These are phyloP conservation scores for Euwallacea similis DNA, from an alignment of 1,140 invertebrate species.

Conservation along the genomic window DNA sequence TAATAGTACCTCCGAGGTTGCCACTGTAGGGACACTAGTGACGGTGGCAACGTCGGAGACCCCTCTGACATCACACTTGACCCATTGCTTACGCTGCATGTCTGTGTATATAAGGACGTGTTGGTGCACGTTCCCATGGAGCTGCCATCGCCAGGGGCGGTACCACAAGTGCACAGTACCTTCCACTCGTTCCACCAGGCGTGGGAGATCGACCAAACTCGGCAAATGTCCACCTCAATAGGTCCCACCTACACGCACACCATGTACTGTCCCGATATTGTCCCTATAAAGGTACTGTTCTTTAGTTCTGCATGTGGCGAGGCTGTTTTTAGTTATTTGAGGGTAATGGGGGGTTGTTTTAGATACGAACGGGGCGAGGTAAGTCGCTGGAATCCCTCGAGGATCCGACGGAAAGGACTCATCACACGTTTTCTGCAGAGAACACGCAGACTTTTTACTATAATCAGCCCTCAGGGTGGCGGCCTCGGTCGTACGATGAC, in stretches of 20 bases:
- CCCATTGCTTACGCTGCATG: conserved; percentile 53
- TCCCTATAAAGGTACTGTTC: conserved; percentile 68
- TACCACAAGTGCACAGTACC: conserved; percentile 55
- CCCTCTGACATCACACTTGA: no score
- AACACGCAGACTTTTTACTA: conserved; percentile 59
- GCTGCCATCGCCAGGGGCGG: conserved; percentile 47
- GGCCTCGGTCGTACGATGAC: conserved; percentile 81
- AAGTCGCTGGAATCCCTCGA: conserved; percentile 84
- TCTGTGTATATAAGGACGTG: conserved; percentile 54
- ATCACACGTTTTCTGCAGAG: conserved; percentile 65
- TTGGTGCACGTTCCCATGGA: conserved; percentile 52
- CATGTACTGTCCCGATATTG: conserved; percentile 64
- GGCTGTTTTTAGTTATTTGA: background rate
- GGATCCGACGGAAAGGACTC: conserved; percentile 64
- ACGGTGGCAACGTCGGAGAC: no score
- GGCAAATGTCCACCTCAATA: conserved; percentile 54
- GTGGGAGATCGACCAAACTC: conserved; percentile 60
- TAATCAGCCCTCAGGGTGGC: conserved; percentile 62
- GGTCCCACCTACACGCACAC: conserved; percentile 49
- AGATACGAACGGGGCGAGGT: conserved; percentile 72
- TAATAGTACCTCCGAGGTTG: no score
- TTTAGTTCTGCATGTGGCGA: conserved; percentile 5
- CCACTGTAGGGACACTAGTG: no score
- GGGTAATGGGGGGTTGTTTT: conserved; percentile 37
- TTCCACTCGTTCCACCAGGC: conserved; percentile 61